These are phyloP conservation scores for Patella pellucida DNA, from an alignment of 2,888 invertebrate species.

Conservation along the genomic window DNA sequence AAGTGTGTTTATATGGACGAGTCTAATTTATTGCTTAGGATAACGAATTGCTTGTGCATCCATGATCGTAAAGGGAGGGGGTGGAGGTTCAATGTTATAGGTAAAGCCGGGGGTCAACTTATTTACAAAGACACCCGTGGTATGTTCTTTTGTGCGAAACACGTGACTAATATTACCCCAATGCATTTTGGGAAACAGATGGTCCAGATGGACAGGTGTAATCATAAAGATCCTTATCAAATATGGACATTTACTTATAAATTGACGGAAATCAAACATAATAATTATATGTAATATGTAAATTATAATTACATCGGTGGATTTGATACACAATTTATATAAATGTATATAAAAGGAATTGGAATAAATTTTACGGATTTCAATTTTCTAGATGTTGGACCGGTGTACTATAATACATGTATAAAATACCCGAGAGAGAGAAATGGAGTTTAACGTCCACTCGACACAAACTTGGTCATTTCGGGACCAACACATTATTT, in stretches of 20 bases:
- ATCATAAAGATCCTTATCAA: constrained; percentile 12
- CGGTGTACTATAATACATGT: no score
- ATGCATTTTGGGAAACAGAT: constrained; percentile 48
- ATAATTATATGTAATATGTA: no score
- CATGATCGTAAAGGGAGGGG: background rate
- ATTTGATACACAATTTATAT: no score
- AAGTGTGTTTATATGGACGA: constrained; percentile 20
- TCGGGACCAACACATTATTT: no score
- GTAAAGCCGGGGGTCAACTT: background rate
- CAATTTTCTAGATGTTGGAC: no score
- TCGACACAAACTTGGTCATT: no score
- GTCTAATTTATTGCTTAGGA: constrained; percentile 1
- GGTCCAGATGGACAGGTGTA: constrained; percentile 40
- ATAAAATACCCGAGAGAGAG: no score
- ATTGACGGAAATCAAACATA: background rate
- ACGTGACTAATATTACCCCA: constrained; percentile 46
- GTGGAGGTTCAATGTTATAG: background rate
- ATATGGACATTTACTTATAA: constrained; percentile 15
- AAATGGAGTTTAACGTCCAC: no score
- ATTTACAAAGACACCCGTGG: background rate
- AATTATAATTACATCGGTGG: no score
- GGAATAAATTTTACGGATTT: no score
- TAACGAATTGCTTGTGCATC: constrained; percentile 11
- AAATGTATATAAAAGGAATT: no score
- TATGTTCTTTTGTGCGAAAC: constrained; percentile 23